A percentile compares a stretch with the other conserved stretches of the same genome.
phyloP scores from a whole-genome alignment of 23 tunicate genomes.

The Ascidia mentula region DNA sequence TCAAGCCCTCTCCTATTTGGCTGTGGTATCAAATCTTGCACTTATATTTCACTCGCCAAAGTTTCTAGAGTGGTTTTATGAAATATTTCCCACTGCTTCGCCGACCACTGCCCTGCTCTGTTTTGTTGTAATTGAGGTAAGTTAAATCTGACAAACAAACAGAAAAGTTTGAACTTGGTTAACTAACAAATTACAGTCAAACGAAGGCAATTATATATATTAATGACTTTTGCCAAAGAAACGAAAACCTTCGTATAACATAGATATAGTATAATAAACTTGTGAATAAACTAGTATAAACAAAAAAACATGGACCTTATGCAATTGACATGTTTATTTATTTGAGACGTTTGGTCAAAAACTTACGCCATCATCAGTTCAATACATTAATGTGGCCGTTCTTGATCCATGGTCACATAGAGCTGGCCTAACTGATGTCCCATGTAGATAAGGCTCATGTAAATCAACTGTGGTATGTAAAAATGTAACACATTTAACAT shows the following conservation, averaged over 20 bases:
- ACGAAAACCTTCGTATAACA: no score
- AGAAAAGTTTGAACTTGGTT: neutral
- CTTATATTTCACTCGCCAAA: slow-evolving; percentile 43
- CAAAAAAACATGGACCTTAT: no score
- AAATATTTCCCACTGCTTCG: slow-evolving; percentile 9
- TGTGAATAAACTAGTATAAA: no score
- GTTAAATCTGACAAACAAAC: neutral
- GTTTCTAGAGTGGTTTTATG: slow-evolving; percentile 27
- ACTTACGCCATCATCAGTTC: neutral
- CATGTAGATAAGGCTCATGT: no score
- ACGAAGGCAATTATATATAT: no score
- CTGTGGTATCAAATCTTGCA: slow-evolving; percentile 48
- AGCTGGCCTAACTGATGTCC: no score
- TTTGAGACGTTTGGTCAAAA: neutral
- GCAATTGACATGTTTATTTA: no score
- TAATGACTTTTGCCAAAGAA: no score
- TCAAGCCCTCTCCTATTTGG: slow-evolving; percentile 44
- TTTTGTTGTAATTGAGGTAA: slow-evolving; percentile 52
- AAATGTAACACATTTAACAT: neutral
- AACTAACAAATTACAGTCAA: no score
- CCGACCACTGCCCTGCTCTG: neutral
- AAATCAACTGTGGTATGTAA: no score
- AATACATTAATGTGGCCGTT: neutral
- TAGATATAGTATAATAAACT: no score
- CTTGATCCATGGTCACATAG: neutral